These are phyloP conservation scores for Xiphophorus maculatus DNA, from an alignment of 2,113 vertebrate genomes.

Conservation along the genomic window DNA sequence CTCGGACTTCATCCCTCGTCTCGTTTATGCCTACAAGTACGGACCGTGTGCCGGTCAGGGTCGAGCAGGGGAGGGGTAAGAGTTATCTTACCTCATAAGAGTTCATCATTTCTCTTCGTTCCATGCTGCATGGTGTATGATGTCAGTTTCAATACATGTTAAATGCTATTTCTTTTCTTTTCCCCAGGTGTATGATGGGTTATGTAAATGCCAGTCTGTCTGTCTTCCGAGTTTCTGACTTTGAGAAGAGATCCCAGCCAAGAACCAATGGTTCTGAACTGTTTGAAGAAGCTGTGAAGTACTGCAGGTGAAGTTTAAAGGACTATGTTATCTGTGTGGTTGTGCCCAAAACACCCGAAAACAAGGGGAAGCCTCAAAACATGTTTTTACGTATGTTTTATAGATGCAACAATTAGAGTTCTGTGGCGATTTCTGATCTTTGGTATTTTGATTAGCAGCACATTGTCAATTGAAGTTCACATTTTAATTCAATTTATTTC, in stretches of 20 bases:
- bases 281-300: slow-evolving; percentile 85
- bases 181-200: slow-evolving; percentile 90
- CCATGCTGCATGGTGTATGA: neutral
- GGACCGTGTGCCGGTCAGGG: slow-evolving; percentile 92
- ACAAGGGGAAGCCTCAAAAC: too few relatives aligned
- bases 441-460: neutral
- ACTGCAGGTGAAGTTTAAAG: slow-evolving; percentile 83
- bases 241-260: slow-evolving; percentile 88
- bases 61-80: slow-evolving; percentile 91
- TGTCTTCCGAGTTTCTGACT: slow-evolving; percentile 89
- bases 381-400: too few relatives aligned
- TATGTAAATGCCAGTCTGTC: slow-evolving; percentile 94
- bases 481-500: neutral
- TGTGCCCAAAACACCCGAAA: neutral
- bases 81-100: neutral
- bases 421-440: neutral
- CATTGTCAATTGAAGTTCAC: neutral
- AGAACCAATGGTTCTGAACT: slow-evolving; percentile 86
- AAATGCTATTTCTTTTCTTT: neutral
- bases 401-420: neutral
- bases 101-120: neutral
- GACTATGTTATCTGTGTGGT: too few relatives aligned
- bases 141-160: neutral
- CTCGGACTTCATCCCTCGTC: slow-evolving; percentile 95
- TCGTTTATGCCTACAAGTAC: slow-evolving; percentile 95